phyloP scores from a whole-genome alignment of 2,888 invertebrate species.

The Ophion ellenae region DNA sequence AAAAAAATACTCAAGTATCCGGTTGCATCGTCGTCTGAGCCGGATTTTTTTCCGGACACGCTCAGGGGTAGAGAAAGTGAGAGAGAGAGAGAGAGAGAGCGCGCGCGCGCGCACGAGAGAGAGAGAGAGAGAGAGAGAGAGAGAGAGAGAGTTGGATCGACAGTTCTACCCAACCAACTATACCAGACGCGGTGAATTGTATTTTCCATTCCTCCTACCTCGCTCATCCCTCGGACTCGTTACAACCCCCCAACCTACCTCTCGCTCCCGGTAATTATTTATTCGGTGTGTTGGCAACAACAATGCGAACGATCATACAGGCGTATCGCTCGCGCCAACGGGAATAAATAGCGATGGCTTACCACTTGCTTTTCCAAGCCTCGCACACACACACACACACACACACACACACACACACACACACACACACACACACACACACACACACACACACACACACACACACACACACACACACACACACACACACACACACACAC shows the following conservation, averaged over 20 bases:
- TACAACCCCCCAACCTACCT: constrained; percentile 9
- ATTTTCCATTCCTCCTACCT: constrained; percentile 24
- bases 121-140: neutral
- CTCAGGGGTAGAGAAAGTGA: neutral
- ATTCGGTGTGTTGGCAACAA: constrained; percentile 59
- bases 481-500: no score
- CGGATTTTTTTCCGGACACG: constrained; percentile 27
- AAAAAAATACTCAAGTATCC: constrained; percentile 38
- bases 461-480: no score
- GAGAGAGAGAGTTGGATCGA: constrained; percentile 22
- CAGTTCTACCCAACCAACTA: constrained; percentile 33
- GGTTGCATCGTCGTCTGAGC: constrained; percentile 14
- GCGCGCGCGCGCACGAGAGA: no score
- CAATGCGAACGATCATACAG: constrained; percentile 57
- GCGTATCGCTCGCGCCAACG: constrained; percentile 42
- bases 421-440: no score
- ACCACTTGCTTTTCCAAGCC: constrained; percentile 47
- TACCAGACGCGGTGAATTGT: constrained; percentile 40
- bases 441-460: no score
- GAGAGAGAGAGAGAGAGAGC: no score
- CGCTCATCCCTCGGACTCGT: constrained; percentile 26
- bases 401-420: no score
- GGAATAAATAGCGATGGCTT: constrained; percentile 63
- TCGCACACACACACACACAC: constrained; percentile 2
- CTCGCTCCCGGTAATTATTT: constrained; percentile 62